Base-by-base conservation (phyloP, 2,888 invertebrate genomes). In the Sicus ferrugineus region DNA sequence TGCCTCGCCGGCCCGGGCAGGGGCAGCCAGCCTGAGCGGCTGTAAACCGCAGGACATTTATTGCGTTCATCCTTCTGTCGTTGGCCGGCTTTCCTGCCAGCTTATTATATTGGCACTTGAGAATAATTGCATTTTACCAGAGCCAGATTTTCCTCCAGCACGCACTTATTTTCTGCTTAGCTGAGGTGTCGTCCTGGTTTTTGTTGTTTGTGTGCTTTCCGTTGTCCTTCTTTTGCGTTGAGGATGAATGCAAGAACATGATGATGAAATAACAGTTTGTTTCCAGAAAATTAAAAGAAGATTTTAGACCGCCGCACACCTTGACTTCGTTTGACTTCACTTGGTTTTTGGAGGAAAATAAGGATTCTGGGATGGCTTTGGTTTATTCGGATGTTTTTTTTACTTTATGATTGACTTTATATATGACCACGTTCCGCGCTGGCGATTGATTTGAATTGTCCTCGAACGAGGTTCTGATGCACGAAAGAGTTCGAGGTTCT, bases 31-130 rank as follows among this genome's bases (percentile, higher is more conserved):
- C 42, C 61, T 54, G 26, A 21, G n/a, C 3, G 4, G 11, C 16
- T 34, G 59, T 14, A 28, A 77, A 75, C 81, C 77, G 75, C 81
- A 82, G 82, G 81, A 81, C 78, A 82, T 80, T 77, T 75, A 78
- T 75, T 75, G 72, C 63, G 28, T 62, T 34, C 42, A 63, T 69
- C 75, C 74, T 73, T 78, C 76, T 59, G 31, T 59, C 68, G 48
- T 61, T 38, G n/a, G 71, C 73, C 74, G 73, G 14, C 42, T 79
- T 80, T 79, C 80, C 79, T 42, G 61, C 28, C 19, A 19, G 28
- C 30, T 56, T 30, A 66, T 79, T 73, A 80, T 80, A 78, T 80
- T 81, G 80, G 80, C 79, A 79, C 81, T 79, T 71, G 80, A 77
- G 79, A 76, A 81, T 80, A 81, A 79, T 79, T 80, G 81, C 76